Base-by-base conservation (phyloP, 2,797 vertebrate species). In the Spheniscus humboldti region DNA sequence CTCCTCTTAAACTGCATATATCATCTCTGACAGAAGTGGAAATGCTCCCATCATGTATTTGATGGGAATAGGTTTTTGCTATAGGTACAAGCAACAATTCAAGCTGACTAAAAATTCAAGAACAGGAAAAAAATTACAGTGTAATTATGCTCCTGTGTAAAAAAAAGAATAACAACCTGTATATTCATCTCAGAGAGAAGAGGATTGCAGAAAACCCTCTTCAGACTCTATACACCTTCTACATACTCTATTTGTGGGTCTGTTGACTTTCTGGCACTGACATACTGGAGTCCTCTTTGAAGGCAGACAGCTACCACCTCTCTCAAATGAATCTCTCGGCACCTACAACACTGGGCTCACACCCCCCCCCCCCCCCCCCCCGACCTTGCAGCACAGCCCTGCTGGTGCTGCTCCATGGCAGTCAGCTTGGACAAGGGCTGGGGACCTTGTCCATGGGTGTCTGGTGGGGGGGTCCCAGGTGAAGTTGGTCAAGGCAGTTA, bases 321-420 rank as follows among this genome's bases (percentile, higher is more conserved):
- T 60, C 48, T 10, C 10, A 47, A 27, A 35, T 13, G 9, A 47
- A 60, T 53, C 19, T 12, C 24, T n/a, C 0, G 0, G 18, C 10
- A 28, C 28, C 23, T 52, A 28, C 16, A 20, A 19, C 43, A 53
- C 20, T 11, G 20, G 20, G 47, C 27, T 75, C 16, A 17, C 9
- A 6, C 3, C 9, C 3, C 7, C 6, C 20, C 3, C 7, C 6
- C 18, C 39, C 7, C 6, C 3, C 11, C 3, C 7, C 7, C 20
- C 39, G 37, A 37, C 39, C 39, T 39, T 39, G 13, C 35, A 33
- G 35, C 31, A 14, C 47, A 69, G 13, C 25, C 22, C 62, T 30
- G 18, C 23, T 48, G 35, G 48, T 0, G 1, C 35, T 63, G 18
- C 31, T 56, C 41, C 31, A 55, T 37, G 41, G 35, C 39, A 66